Evolutionary conservation across 2,888 invertebrate species (phyloP).

Genomic region (Globia sparganii): DNA sequence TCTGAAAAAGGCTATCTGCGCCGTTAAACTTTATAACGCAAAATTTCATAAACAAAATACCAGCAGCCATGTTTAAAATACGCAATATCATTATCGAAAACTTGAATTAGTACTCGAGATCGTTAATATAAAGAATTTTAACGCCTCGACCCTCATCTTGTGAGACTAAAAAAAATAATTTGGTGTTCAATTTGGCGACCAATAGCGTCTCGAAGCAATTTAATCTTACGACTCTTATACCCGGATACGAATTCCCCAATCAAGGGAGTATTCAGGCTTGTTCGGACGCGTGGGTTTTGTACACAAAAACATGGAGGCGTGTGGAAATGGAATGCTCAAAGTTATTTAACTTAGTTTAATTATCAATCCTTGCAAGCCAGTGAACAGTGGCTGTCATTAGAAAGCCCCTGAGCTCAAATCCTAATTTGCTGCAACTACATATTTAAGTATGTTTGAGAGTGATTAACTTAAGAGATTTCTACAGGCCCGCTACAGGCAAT

Average conservation of each 20-base stretch:
- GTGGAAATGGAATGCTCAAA: constrained; percentile 23
- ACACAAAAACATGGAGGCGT: constrained; percentile 60
- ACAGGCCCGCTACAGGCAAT: too few relatives aligned
- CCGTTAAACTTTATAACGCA: not conserved
- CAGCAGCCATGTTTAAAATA: constrained; percentile 3
- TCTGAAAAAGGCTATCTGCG: not conserved
- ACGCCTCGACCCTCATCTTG: constrained; percentile 42
- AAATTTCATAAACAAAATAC: not conserved
- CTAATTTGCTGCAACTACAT: not conserved
- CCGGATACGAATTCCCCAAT: constrained; percentile 75
- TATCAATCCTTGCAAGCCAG: too few relatives aligned
- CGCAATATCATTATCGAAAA: constrained; percentile 27
- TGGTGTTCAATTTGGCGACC: constrained; percentile 51
- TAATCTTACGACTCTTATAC: constrained; percentile 61
- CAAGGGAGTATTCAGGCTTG: constrained; percentile 68
- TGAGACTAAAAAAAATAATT: constrained; percentile 36
- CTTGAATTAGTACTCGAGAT: constrained; percentile 37
- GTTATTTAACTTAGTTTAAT: too few relatives aligned
- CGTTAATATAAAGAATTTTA: constrained; percentile 51
- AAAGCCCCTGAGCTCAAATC: too few relatives aligned
- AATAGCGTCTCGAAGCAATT: constrained; percentile 54
- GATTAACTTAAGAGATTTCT: not conserved
- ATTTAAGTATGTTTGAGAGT: not conserved
- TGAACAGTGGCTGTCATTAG: too few relatives aligned
- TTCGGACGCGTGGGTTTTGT: constrained; percentile 69